Evolutionary conservation across 2,113 vertebrate genomes (phyloP), one percentile per base, ranked within the genome.

Genomic region (Eolophus roseicapilla): DNA sequence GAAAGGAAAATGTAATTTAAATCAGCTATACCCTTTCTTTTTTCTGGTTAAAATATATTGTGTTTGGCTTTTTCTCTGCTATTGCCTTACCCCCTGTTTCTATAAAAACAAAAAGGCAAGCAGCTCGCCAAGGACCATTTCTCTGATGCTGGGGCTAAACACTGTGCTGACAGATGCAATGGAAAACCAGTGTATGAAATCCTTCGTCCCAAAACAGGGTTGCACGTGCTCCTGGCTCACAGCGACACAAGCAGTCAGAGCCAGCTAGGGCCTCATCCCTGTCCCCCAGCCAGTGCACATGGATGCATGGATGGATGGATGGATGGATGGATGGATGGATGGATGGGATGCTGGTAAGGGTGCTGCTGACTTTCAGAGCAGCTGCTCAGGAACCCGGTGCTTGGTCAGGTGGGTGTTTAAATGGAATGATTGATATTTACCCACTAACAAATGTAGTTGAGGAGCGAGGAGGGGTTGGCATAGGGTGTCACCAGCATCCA

Each of bases 361-460:
- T 59, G 53, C 64, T 0, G 3, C 29, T 68, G 63, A 64, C 71
- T 92, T 75, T 55, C 3, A 6, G 28, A 57, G 39, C 27, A 53
- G 35, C 60, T 74, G 73, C 90, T 50, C 37, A 21, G 50, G 57
- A 35, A 13, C 11, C 10, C 1, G 2, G 11, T 5, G 0, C 50
- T 49, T 43, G 28, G 9, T 57, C 2, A 0, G 28, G 27, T 33
- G 41, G n/a, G 15, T 10, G 14, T 52, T 64, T 2, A 14, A 11
- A 37, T 9, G 29, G 46, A 24, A 24, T 6, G 31, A 1, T 4
- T 57, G 57, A 35, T 19, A 35, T 41, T 60, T 75, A 52, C 74
- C 57, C 35, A 0, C 2, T 12, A 3, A 15, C 15, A 62, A 25
- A 1, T 0, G 2, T 7, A 21, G 31, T 7, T 2, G 8, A 9